Conservation (phyloP, 2,113 vertebrate genomes). For the Lepisosteus osseus region DNA sequence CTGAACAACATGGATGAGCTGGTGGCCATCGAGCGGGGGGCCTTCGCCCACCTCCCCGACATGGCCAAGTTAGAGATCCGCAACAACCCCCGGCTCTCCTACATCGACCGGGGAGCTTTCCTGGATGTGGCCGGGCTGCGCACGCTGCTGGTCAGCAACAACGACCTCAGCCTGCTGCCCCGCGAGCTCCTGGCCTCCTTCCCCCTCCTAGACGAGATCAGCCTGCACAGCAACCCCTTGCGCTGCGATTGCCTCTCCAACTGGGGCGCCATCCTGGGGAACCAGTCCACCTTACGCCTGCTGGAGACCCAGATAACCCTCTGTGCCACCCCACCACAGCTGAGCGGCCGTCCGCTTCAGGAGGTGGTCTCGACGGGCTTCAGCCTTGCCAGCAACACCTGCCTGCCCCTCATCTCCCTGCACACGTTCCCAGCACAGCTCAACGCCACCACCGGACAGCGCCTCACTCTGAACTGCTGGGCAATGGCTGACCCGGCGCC, state of each 20-base stretch:
- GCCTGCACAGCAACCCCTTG: slow-evolving; percentile 70
- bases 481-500: slow-evolving; percentile 69
- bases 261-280: slow-evolving; percentile 65
- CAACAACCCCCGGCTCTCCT: slow-evolving; percentile 66
- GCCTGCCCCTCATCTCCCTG: slow-evolving; percentile 63
- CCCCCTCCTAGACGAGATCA: slow-evolving; percentile 53
- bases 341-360: slow-evolving; percentile 60
- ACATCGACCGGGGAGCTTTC: slow-evolving; percentile 66
- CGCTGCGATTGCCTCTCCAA: slow-evolving; percentile 70
- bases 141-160: slow-evolving; percentile 65
- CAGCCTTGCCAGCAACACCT: slow-evolving; percentile 51
- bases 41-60: slow-evolving; percentile 71
- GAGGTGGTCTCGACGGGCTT: slow-evolving; percentile 57
- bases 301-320: slow-evolving; percentile 65
- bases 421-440: slow-evolving; percentile 54
- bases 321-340: slow-evolving; percentile 59
- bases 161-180: slow-evolving; percentile 66
- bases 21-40: slow-evolving; percentile 57
- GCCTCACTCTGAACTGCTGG: slow-evolving; percentile 65
- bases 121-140: slow-evolving; percentile 55
- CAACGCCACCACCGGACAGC: slow-evolving; percentile 58
- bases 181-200: slow-evolving; percentile 58
- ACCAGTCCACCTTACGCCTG: slow-evolving; percentile 58
- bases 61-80: slow-evolving; percentile 69
- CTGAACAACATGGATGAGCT: slow-evolving; percentile 75